Base-by-base conservation (phyloP, 1,140 invertebrate species). In the Euura saliciscinereae region DNA sequence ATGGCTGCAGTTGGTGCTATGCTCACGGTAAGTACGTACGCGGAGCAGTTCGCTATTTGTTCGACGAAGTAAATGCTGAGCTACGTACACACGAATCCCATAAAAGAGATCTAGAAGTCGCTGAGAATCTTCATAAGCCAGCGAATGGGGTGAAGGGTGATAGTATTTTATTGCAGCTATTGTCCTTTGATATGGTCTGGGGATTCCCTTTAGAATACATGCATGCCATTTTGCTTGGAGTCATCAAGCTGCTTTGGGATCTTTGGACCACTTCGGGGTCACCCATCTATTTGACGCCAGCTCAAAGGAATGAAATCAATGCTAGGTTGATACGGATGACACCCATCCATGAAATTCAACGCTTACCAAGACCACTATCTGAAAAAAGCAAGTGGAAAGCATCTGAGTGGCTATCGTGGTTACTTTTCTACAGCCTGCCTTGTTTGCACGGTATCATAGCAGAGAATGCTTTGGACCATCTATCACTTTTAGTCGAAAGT, bases 1-100 rank as follows among this genome's bases (percentile, higher is more conserved):
- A 66, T 69, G 74, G 72, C 4, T 75, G 13, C 28, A 71, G 72
- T 65, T 75, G 70, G 67, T 75, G 74, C 59, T 73, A 75, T 66
- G 44, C 71, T 51, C 43, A 69, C 70, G 72, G 74, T 43, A 51
- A 42, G 7, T 71, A 75, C 51, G 69, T 28, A 13, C 44, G 70
- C 46, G 11, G 46, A 51, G 46, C 46, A 51, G 46, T 51, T 51
- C 46, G 46, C 46, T 51, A 51, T 51, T 65, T 51, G 13, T 6
- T 71, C 4, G 2, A 11, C 13, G 46, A 44, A 45, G 68, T 28
- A 44, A 69, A 7, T 3, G 44, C 4, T 0, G 45, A 44, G 6
- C 46, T 51, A 51, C 46, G 46, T 5, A 51, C 46, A 51, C 46
- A 51, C 11, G 46, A 51, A 51, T 51, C 46, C 46, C 46, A 6